Base-by-base conservation (phyloP, 1,140 invertebrate species). In the Paramacrobiotus metropolitanus region DNA sequence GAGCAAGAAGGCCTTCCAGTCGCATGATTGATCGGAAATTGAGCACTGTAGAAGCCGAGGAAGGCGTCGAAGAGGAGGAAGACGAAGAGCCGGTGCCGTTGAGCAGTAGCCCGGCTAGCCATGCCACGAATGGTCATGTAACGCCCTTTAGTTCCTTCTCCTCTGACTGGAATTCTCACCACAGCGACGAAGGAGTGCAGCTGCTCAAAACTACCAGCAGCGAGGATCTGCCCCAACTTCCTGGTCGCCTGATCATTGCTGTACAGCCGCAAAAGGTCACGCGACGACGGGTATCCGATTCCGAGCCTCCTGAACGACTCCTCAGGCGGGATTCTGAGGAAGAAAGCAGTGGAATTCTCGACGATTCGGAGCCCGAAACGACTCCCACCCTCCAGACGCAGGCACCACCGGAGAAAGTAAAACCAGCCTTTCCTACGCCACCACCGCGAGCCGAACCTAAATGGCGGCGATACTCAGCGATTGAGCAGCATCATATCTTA, bases 331-430 rank as follows among this genome's bases (percentile, higher is more conserved):
- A 55, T 24, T 55, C 48, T 4, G 48, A 55, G 24, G 48, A 55
- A 28, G 48, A 55, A 28, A 79, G 79, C 71, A 77, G 78, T 71
- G 75, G 77, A 64, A 75, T 78, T 65, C 72, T 75, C 61, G 77
- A 79, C 61, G 78, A 79, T 64, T 77, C 76, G 60, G 76, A 78
- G 64, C 68, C 71, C 30, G 77, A 78, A 34, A 18, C 48, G 48
- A 18, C 9, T n/a, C 34, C n/a, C n/a, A n/a, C n/a, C n/a, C n/a
- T n/a, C n/a, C n/a, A n/a, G n/a, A n/a, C n/a, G n/a, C n/a, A 40
- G 34, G 34, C 34, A 40, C 34, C 34, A n/a, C 9, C 34, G 34
- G n/a, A n/a, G n/a, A n/a, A n/a, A n/a, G n/a, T n/a, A n/a, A n/a
- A n/a, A n/a, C n/a, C n/a, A n/a, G n/a, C n/a, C n/a, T n/a, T n/a